Base-by-base conservation (phyloP, 1,140 invertebrate genomes). In the Tetranychus cinnabarinus region DNA sequence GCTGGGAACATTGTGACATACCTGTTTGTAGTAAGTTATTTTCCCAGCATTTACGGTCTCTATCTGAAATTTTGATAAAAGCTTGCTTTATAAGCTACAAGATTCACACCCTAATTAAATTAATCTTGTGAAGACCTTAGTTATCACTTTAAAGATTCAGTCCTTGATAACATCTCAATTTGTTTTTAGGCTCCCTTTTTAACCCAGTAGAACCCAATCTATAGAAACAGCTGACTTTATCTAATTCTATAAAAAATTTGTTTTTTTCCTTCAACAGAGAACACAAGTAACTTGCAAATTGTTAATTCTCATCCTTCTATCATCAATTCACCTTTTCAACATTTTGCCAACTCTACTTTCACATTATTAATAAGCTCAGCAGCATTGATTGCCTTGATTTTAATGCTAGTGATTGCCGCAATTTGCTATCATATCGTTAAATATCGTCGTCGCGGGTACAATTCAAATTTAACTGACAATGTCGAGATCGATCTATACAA, bases 1-100 rank as follows among this genome's bases (percentile, higher is more conserved):
- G 89, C 65, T 96, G 91, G 90, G 82, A 96, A 70, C 79, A 84
- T 70, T 97, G 92, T 76, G 80, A 88, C 70, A 87, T 93, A 71
- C 83, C 86, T 58, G 69, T 78, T 56, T 95, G 90, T 78, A 83
- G 84, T 82, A 65, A 64, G 39, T 59, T 35, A 46, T 5, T 23
- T 23, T 23, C 23, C 23, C 23, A 23, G 23, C 23, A 23, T 56
- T 56, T 56, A 12, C 10, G 7, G 54, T 33, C 1, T 1, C 23
- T 23, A 23, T 23, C 23, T 23, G 23, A 12, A 48, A n/a, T n/a
- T 12, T 48, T n/a, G 12, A 48, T 13, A 13, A n/a, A n/a, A 12
- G n/a, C 46, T 48, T 23, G 23, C 23, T 23, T 23, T 23, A 23
- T 23, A 23, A 23, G 23, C 23, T 23, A 23, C 23, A 23, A 23